phyloP scores from a whole-genome alignment of 1,140 invertebrate genomes.

The Diabrotica undecimpunctata region DNA sequence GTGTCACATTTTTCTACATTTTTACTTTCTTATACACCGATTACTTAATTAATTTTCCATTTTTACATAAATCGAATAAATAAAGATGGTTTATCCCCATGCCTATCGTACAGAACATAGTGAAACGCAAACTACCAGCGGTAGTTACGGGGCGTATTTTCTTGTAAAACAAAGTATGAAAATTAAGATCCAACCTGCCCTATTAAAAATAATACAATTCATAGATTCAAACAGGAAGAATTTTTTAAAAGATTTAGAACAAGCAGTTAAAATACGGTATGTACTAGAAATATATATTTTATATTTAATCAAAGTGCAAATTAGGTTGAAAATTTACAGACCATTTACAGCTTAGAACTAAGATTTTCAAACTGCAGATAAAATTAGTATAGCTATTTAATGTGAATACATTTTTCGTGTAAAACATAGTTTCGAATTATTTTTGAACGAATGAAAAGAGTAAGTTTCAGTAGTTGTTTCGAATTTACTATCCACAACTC shows the following conservation, averaged over 20 bases:
- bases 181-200: slow-evolving; percentile 38
- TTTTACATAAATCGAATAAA: slow-evolving; percentile 32
- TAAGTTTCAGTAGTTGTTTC: too few species aligned
- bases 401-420: too few species aligned
- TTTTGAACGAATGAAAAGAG: too few species aligned
- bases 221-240: slow-evolving; percentile 37
- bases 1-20: slow-evolving; percentile 39
- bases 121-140: slow-evolving; percentile 43
- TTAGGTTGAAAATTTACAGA: too few species aligned
- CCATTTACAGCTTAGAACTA: too few species aligned
- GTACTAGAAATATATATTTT: not conserved
- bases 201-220: slow-evolving; percentile 38
- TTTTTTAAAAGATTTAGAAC: slow-evolving; percentile 36
- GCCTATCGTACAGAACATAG: slow-evolving; percentile 43
- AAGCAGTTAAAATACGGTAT: slow-evolving; percentile 32
- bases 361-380: too few species aligned
- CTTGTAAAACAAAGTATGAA: slow-evolving; percentile 34
- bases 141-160: slow-evolving; percentile 42
- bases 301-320: too few species aligned
- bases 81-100: slow-evolving; percentile 42
- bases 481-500: too few species aligned
- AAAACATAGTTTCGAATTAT: too few species aligned
- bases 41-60: slow-evolving; percentile 41
- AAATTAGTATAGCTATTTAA: too few species aligned
- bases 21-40: slow-evolving; percentile 41